Evolutionary conservation across 2,797 vertebrate species (phyloP), one percentile per base, ranked within the genome.

Genomic region (Tauraco hartlaubi): DNA sequence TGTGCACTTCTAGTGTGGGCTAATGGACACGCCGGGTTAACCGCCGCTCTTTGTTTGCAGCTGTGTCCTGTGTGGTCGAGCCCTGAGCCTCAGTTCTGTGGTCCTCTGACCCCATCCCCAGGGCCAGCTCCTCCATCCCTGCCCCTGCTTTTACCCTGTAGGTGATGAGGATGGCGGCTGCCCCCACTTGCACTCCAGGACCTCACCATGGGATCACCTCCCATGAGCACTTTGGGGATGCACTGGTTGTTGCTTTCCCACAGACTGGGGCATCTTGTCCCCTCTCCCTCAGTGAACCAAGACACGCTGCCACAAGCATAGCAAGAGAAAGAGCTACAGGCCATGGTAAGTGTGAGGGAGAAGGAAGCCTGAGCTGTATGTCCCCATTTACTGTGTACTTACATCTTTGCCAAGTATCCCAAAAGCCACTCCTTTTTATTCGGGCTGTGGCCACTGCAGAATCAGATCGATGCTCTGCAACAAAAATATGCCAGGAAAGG

Each of bases 381-480:
- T 51, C 17, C 22, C 25, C 6, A 16, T 71, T 91, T 52, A 35
- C 13, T 48, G 3, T 44, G 55, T 54, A 37, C 31, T 76, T 82
- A n/a, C 5, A 6, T 37, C 41, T 92, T 66, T 63, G 55, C 7
- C 33, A 33, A 48, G 29, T 14, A 23, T 29, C 29, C n/a, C 4
- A 8, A 58, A 72, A 14, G 44, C n/a, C 44, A 63, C 19, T 18
- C 8, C 4, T 74, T 75, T 78, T 80, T 41, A 63, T 44, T 58
- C 19, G 28, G 43, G 35, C 48, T 37, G 15, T 68, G 66, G 51
- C 29, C 41, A 49, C 26, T 0, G 1, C 31, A 61, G 59, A 79
- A 73, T 51, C 20, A 0, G 0, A 44, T 23, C 1, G 1, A 25
- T 62, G 43, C 6, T 79, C 23, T 0, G 0, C 46, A 52, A 63